Percentiles rank a stretch among this genome's conserved stretches.
These are phyloP conservation scores for Cyprinella venusta DNA, from an alignment of 2,797 vertebrate genomes.

Conservation along the genomic window DNA sequence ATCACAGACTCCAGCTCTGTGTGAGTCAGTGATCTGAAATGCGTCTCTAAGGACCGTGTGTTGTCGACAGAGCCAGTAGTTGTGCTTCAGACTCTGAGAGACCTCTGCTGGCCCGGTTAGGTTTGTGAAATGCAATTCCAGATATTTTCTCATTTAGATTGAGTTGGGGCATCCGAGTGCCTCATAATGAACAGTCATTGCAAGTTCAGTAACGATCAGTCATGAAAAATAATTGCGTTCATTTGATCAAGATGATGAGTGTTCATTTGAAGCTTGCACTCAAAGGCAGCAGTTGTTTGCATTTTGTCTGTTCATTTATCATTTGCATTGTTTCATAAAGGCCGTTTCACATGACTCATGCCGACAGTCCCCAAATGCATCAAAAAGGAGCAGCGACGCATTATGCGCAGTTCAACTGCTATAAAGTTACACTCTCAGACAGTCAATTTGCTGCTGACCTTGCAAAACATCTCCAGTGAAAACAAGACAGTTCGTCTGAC, in stretches of 20 bases:
- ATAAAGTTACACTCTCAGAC: not conserved
- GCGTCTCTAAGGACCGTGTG: constrained; percentile 14
- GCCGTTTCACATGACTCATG: constrained; percentile 1
- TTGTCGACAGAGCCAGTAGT: not conserved
- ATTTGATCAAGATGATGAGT: constrained; percentile 34
- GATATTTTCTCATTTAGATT: not conserved
- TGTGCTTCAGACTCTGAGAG: constrained; percentile 25
- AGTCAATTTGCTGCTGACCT: not conserved
- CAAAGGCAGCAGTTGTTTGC: constrained; percentile 24
- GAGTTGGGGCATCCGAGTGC: constrained; percentile 8
- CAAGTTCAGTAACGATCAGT: constrained; percentile 24
- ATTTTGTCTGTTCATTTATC: constrained; percentile 9
- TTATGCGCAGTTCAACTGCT: not conserved
- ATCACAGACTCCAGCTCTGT: constrained; percentile 29
- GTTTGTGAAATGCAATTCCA: constrained; percentile 4
- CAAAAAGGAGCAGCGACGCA: not conserved
- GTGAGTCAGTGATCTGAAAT: constrained; percentile 42
- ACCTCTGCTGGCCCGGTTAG: constrained; percentile 48
- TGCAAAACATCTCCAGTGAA: not conserved
- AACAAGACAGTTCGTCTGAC: not conserved
- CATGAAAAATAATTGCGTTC: constrained; percentile 30
- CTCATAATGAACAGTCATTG: constrained; percentile 26
- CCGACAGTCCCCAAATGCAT: not conserved
- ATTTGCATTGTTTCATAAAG: constrained; percentile 17
- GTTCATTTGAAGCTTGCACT: constrained; percentile 13